These are phyloP conservation scores for Mastomys natalensis DNA, from an alignment of 2,113 vertebrate species.

Conservation along the genomic window DNA sequence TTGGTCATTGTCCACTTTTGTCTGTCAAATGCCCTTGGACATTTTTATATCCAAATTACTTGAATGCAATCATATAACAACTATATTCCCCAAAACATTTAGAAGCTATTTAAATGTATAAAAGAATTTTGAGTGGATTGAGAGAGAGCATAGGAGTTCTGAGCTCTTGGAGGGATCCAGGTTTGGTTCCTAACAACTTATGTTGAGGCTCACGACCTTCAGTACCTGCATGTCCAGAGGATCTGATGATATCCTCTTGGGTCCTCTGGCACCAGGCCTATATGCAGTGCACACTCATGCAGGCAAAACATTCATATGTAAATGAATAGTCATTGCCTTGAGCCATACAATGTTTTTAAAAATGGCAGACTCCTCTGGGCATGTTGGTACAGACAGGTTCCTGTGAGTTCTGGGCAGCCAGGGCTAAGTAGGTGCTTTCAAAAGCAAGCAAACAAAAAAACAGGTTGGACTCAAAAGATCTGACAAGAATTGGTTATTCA, in stretches of 20 bases:
- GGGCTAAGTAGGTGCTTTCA: neutral
- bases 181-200: neutral
- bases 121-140: neutral
- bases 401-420: neutral
- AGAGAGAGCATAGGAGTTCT: neutral
- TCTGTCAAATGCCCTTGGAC: neutral
- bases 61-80: neutral
- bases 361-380: neutral
- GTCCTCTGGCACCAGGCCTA: neutral
- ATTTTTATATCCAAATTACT: conserved; percentile 32
- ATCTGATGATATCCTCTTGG: neutral
- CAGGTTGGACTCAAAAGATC: neutral
- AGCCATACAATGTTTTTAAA: neutral
- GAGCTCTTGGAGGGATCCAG: neutral
- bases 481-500: neutral
- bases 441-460: neutral
- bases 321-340: neutral
- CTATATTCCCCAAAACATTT: conserved; percentile 9
- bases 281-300: neutral
- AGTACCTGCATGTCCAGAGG: neutral
- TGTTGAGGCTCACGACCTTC: neutral
- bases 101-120: neutral
- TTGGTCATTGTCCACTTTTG: neutral
- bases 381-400: neutral
- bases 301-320: neutral